Evolutionary conservation across 2,888 invertebrate genomes (phyloP).

Genomic region (Trichopria drosophilae): DNA sequence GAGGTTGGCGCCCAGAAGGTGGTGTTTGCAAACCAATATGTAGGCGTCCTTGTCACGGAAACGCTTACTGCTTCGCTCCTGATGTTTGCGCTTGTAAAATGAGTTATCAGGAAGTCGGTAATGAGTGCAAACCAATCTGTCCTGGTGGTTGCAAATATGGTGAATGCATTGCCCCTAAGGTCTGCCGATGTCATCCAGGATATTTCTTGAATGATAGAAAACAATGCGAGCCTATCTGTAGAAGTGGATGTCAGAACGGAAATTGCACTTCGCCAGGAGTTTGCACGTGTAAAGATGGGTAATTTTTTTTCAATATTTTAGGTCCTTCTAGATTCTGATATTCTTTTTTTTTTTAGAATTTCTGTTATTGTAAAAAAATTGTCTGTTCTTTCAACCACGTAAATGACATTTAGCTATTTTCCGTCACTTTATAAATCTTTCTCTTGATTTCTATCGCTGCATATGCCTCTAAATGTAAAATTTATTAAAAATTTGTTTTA

Average conservation of each 20-base stretch:
- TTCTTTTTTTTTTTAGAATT: not conserved
- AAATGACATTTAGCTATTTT: not conserved
- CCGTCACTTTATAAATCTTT: not conserved
- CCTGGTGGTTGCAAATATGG: constrained; percentile 53
- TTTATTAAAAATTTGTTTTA: too few relatives aligned
- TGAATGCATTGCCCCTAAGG: constrained; percentile 49
- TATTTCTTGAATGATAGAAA: constrained; percentile 44
- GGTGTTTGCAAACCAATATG: constrained; percentile 69
- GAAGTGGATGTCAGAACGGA: constrained; percentile 52
- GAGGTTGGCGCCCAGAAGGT: constrained; percentile 64
- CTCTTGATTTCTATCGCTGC: not conserved
- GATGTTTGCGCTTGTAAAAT: constrained; percentile 65
- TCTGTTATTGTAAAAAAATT: too few relatives aligned
- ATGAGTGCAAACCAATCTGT: constrained; percentile 59
- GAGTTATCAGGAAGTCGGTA: constrained; percentile 60
- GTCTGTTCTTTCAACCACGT: too few relatives aligned
- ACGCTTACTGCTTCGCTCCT: constrained; percentile 62
- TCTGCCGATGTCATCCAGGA: constrained; percentile 49
- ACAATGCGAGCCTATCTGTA: constrained; percentile 51
- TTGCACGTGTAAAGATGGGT: constrained; percentile 51
- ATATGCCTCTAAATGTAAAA: too few relatives aligned
- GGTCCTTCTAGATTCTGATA: not conserved
- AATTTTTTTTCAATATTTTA: constrained; percentile 15
- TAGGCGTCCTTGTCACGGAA: constrained; percentile 61
- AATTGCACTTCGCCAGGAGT: constrained; percentile 49